These are phyloP conservation scores for Heterodera filipjevi DNA, from an alignment of 2,888 invertebrate species.

Conservation along the genomic window DNA sequence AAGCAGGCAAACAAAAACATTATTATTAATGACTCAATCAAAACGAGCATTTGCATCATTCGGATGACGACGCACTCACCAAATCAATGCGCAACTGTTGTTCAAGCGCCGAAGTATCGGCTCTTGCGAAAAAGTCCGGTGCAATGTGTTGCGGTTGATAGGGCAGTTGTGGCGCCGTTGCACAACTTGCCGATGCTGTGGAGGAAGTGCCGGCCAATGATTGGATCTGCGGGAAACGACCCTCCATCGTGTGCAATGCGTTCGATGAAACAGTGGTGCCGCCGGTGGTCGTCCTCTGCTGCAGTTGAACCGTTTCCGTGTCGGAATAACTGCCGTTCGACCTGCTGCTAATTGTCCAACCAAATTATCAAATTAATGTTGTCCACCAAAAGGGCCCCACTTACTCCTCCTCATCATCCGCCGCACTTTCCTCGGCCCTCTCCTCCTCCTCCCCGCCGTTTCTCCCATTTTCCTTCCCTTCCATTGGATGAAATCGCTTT, in stretches of 20 bases:
- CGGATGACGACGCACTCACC: too few relatives aligned
- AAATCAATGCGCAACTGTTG: background rate
- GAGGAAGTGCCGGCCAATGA: background rate
- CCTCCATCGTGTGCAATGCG: too few relatives aligned
- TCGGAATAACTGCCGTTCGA: background rate
- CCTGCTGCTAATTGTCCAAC: too few relatives aligned
- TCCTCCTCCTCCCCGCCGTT: background rate
- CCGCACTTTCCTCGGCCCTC: background rate
- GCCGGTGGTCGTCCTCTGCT: background rate
- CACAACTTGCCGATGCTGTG: background rate
- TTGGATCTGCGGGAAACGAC: too few relatives aligned
- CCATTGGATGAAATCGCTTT: constrained; percentile 6
- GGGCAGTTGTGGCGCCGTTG: background rate
- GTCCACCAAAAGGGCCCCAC: too few relatives aligned
- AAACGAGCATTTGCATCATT: too few relatives aligned
- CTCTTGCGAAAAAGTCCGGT: background rate
- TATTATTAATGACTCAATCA: too few relatives aligned
- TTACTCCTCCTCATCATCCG: too few relatives aligned
- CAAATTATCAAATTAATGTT: too few relatives aligned
- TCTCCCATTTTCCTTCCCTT: background rate
- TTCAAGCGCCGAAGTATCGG: background rate
- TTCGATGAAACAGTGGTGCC: too few relatives aligned
- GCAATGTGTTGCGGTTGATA: background rate
- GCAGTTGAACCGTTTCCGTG: background rate
- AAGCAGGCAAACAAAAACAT: too few relatives aligned